Evolutionary conservation across 2,113 vertebrate genomes (phyloP), one percentile per base, ranked within the genome.

Genomic region (Leptobrachium leishanense): DNA sequence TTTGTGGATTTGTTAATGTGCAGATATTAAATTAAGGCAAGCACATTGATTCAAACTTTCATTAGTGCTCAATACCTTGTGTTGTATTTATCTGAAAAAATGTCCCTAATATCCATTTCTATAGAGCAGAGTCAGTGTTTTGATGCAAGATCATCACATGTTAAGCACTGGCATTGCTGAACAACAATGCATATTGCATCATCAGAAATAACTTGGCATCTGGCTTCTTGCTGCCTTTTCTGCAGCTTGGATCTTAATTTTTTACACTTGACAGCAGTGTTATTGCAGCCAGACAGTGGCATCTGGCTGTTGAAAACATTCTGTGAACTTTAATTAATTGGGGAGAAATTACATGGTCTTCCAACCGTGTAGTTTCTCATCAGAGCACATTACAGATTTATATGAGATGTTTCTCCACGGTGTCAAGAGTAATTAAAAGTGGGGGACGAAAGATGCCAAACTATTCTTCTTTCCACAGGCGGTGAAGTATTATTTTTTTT

Each of bases 331-430:
- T 98, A 98, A 98, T 99, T 98, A 99, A 99, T 98, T 99, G 97
- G 94, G 90, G 94, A 92, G 94, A 96, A 95, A 99, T 99, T 98
- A 99, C 98, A 98, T 96, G 97, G 95, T 97, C 96, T 95, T 99
- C 95, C 97, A 98, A 96, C 94, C 96, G 92, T 98, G 97, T 95
- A 97, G 96, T 98, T 95, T 98, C 97, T 98, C 97, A 99, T 98
- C 97, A 98, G 96, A 92, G 93, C 94, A 94, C 95, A 98, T 99
- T 99, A 98, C 96, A 97, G 96, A 98, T 97, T 96, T 96, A 97
- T 98, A 98, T 98, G 97, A 98, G 97, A 98, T 96, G 95, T 96
- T 98, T 98, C 96, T 98, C 96, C 95, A 97, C 95, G 95, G 96
- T 98, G 98, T 99, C 98, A 98, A 92, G 94, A 97, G 94, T 96